Base-by-base conservation (phyloP, 1,140 invertebrate genomes). In the Amphibalanus amphitrite region DNA sequence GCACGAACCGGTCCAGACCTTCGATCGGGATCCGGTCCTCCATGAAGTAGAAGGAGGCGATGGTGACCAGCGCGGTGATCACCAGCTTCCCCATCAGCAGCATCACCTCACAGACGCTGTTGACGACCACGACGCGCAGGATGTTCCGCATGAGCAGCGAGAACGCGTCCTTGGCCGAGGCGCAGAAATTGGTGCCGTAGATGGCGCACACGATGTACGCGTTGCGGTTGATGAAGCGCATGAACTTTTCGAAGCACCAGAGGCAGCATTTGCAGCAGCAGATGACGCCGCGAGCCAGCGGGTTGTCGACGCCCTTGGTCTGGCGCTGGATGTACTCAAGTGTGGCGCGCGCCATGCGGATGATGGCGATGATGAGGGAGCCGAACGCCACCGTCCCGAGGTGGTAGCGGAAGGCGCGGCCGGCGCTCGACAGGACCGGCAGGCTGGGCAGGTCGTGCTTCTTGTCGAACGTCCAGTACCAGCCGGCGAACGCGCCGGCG, bases 181-280 rank as follows among this genome's bases (percentile, higher is more conserved):
- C 79, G 78, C 91, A 97, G 81, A 98, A 97, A 77, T 88, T 90
- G 78, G 91, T 92, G 0, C 96, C 95, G 81, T 97, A 91, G 65
- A 97, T 88, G 1, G 95, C 93, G 78, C 92, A 93, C 90, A 97
- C 93, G 30, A 98, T 97, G 80, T 97, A 98, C 0, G 95, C 95
- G 80, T 98, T 97, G 74, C 87, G 77, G 72, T 78, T 80, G n/a
- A 87, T 75, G 74, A 85, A 86, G 73, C 80, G 80, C 69, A 98
- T 81, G 80, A 97, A 93, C 71, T 86, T 89, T 78, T 98, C 93
- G 74, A 98, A 79, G 76, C 92, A 89, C 88, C 89, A 94, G 78
- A 97, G 95, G 79, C 89, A 93, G 79, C 93, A 97, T 78, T 89
- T 90, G 76, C 89, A 87, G 76, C 86, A 91, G 76, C 91, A 93